These are phyloP conservation scores for Tipula helvola DNA, from an alignment of 2,888 invertebrate species.

Conservation along the genomic window DNA sequence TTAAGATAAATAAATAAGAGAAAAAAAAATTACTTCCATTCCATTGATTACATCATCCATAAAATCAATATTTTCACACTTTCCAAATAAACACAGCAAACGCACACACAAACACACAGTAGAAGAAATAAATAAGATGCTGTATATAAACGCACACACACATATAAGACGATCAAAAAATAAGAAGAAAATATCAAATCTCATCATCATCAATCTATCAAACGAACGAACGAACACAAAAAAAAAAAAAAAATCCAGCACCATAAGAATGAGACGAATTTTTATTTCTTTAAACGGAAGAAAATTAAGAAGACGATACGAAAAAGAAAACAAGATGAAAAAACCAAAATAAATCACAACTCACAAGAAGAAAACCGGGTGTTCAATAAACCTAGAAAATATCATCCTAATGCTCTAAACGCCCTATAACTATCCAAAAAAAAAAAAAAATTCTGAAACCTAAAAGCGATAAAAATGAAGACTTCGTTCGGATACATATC, in stretches of 20 bases:
- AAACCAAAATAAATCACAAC: neutral
- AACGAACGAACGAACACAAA: neutral
- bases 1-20: neutral
- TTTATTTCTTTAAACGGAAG: neutral
- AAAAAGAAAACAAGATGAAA: neutral
- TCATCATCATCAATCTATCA: slow-evolving; percentile 4
- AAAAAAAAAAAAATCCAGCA: neutral
- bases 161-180: neutral
- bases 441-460: neutral
- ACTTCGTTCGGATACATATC: neutral
- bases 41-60: slow-evolving; percentile 4
- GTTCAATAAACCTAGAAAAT: neutral
- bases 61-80: slow-evolving; percentile 4
- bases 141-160: neutral
- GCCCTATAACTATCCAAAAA: neutral
- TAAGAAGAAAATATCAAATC: neutral
- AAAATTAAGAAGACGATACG: neutral
- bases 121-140: neutral
- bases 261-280: neutral
- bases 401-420: neutral
- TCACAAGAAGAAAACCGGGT: neutral
- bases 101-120: neutral
- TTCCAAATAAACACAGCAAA: neutral
- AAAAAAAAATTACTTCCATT: neutral
- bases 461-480: neutral